Conservation (phyloP, 1,140 invertebrate species). For the Holcopasites calliopsidis region DNA sequence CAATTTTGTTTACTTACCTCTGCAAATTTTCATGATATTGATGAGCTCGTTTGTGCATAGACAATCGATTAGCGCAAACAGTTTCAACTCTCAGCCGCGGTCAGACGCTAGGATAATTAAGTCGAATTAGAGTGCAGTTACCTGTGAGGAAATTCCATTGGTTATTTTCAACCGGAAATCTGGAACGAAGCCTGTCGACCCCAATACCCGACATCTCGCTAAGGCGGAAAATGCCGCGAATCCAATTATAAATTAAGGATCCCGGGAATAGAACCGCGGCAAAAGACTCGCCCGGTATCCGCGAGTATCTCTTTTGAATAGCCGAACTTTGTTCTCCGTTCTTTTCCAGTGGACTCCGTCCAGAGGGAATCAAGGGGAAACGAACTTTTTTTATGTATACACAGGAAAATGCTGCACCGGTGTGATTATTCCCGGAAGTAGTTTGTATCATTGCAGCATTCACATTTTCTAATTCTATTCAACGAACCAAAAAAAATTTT, state of each 20-base stretch:
- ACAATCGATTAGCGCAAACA: not conserved
- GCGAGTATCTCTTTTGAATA: constrained; percentile 6
- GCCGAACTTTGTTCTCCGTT: constrained; percentile 33
- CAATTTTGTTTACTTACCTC: too few relatives aligned
- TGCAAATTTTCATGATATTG: not conserved
- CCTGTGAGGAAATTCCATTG: constrained; percentile 23
- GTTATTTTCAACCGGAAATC: constrained; percentile 45
- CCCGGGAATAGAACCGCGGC: constrained; percentile 25
- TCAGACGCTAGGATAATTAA: constrained; percentile 22
- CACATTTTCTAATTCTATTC: too few relatives aligned
- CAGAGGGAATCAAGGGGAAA: not conserved
- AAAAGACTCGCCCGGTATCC: constrained; percentile 19
- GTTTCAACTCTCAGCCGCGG: not conserved
- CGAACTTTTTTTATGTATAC: not conserved
- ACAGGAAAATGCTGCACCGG: not conserved
- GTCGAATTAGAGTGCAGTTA: constrained; percentile 28
- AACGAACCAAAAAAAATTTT: too few relatives aligned
- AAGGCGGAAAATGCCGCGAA: constrained; percentile 40
- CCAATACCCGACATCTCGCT: constrained; percentile 32
- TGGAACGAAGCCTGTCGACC: constrained; percentile 36
- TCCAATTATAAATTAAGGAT: constrained; percentile 47
- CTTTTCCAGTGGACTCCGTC: not conserved
- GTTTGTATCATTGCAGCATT: not conserved
- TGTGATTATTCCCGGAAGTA: not conserved
- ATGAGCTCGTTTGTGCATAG: not conserved